Conservation (phyloP, 2,888 invertebrate genomes). For the Nomada ruficornis region DNA sequence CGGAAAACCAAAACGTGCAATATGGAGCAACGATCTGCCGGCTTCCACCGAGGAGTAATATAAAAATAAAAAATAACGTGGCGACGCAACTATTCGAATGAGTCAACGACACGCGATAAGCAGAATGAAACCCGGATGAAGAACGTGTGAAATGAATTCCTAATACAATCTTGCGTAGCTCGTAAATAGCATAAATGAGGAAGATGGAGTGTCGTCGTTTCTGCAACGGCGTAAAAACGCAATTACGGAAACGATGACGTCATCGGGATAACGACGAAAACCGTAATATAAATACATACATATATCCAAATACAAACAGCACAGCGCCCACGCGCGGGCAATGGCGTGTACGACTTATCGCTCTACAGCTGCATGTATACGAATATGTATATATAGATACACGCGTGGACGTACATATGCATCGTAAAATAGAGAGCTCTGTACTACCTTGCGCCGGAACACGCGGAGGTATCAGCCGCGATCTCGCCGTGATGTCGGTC, state of each 20-base stretch:
- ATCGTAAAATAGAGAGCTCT: constrained; percentile 46
- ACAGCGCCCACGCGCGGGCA: constrained; percentile 54
- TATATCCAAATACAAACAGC: constrained; percentile 34
- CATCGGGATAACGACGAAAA: constrained; percentile 51
- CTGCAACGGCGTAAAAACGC: constrained; percentile 45
- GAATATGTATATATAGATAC: constrained; percentile 14
- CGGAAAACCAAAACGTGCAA: constrained; percentile 9
- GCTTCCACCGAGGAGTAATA: background rate
- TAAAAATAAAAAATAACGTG: background rate
- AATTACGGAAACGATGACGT: constrained; percentile 62
- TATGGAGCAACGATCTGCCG: constrained; percentile 7
- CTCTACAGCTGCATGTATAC: constrained; percentile 28
- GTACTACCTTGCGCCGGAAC: constrained; percentile 73
- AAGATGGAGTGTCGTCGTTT: constrained; percentile 16
- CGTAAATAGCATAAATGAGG: background rate
- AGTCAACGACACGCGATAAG: constrained; percentile 25
- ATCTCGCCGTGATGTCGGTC: constrained; percentile 73
- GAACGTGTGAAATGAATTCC: constrained; percentile 4
- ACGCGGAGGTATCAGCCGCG: constrained; percentile 72
- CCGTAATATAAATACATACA: constrained; percentile 26
- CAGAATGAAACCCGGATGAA: constrained; percentile 2
- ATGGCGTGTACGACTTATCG: constrained; percentile 56
- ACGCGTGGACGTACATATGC: constrained; percentile 15
- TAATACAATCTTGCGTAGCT: background rate
- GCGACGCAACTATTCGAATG: constrained; percentile 1